These are phyloP conservation scores for Ferdinandea cuprea DNA, from an alignment of 2,888 invertebrate genomes.

Conservation along the genomic window DNA sequence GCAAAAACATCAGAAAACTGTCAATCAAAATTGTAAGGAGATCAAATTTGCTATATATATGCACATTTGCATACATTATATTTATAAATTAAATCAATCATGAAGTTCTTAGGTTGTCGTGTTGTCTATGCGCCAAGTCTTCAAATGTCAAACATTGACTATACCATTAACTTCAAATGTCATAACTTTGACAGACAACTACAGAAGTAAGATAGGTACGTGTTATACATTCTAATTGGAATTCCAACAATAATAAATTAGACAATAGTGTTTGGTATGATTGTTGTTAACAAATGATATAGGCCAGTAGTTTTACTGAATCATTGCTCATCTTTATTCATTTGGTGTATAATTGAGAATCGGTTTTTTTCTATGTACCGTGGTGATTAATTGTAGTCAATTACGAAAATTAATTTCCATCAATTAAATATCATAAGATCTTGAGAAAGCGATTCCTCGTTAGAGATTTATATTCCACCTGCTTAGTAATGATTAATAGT, in stretches of 20 bases:
- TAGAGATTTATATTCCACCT: background rate
- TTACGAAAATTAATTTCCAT: background rate
- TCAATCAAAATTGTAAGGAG: too few relatives aligned
- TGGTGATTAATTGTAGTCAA: background rate
- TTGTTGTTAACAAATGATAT: background rate
- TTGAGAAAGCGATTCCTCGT: background rate
- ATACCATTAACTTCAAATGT: background rate
- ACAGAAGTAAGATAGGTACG: background rate
- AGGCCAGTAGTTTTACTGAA: background rate
- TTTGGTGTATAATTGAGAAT: background rate
- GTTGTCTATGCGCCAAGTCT: too few relatives aligned
- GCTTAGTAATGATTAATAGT: background rate
- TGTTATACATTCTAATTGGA: background rate
- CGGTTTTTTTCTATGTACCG: background rate
- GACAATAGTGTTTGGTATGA: background rate
- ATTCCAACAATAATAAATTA: background rate
- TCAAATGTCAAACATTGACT: background rate
- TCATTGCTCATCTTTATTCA: background rate
- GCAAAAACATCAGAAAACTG: too few relatives aligned
- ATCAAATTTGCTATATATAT: too few relatives aligned
- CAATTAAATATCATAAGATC: background rate
- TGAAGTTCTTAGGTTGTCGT: too few relatives aligned
- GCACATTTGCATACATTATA: too few relatives aligned
- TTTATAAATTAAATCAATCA: too few relatives aligned
- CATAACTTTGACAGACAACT: background rate